Base-by-base conservation (phyloP, 2,113 vertebrate species). In the Chroicocephalus ridibundus region DNA sequence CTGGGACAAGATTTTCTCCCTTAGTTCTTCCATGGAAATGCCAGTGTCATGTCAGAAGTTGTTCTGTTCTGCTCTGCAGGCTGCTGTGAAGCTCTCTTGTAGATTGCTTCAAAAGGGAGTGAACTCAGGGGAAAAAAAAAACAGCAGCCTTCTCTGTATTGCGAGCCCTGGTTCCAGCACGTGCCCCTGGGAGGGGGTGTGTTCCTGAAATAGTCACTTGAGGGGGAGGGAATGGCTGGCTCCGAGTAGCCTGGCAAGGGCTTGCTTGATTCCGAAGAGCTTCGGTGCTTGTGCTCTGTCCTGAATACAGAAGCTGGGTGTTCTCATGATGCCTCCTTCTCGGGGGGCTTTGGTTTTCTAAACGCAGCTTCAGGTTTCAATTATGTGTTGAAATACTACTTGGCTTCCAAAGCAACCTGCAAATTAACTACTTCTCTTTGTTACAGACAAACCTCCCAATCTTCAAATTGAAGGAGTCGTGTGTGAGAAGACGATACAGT, bases 391-490 rank as follows among this genome's bases (percentile, higher is more conserved):
- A 76, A 95, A 82, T 58, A 27, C 40, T 72, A 1, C 11, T 20
- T 86, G 58, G 54, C 92, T 90, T 88, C 44, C 29, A 61, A 72
- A 82, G 42, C 12, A 66, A 42, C 74, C 62, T 81, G 62, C n/a
- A 68, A 10, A 64, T 77, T 38, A 79, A 66, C 32, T 46, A 24
- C 34, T 79, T 44, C 83, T 86, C 46, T 74, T 96, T 4, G 5
- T 93, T 94, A 19, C 96, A 99, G 99, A 99, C 99, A 94, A 99
- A 99, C 95, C 99, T 99, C 82, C 99, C 99, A 34, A 99, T 99
- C 98, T 99, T 99, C 97, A 99, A 99, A 97, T 91, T 99, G 98
- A 99, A 99, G 98, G 99, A 99, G 70, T 99, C 99, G 0, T 99
- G 98, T 70, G 99, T 99, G 94, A 98, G 99, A 90, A 98, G 99